Evolutionary conservation across 2,113 vertebrate species (phyloP), one percentile per base, ranked within the genome.

Genomic region (Hippocampus guttulatus): DNA sequence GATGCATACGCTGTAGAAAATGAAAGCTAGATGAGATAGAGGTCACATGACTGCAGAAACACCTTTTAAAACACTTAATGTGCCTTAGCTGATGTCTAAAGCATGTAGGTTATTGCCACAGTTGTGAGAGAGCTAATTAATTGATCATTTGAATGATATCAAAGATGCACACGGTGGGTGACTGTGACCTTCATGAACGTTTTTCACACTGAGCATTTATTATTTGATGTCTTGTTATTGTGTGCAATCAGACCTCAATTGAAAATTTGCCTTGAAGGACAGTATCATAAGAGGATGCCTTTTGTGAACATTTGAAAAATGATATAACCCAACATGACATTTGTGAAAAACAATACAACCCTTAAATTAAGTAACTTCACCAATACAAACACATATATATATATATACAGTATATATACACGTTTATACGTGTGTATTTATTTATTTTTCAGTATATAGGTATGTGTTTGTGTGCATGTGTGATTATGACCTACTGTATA

Each of bases 131-230:
- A 91, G 85, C 92, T 94, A 93, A 95, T 95, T 95, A 90, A 94
- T 87, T 83, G 89, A 90, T 94, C 90, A 95, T 94, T 94, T 93
- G 92, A 93, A 94, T 94, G 92, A 94, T 94, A 92, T 88, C 88
- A 85, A 88, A 92, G 92, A 90, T 84, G 75, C 43, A 14, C 84
- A 80, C 90, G 93, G 92, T 93, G 81, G 84, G 91, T 90, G 89
- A 91, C 88, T 91, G 88, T 93, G 93, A 94, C 94, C 94, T 95
- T 94, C 91, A 88, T 90, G 70, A 89, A 85, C 70, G 80, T 87
- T 85, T 78, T 79, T 87, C 87, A 84, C 67, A 64, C 82, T 70
- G 76, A 73, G 47, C 11, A 69, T 47, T 64, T 66, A 62, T 70
- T 41, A 62, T 68, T 69, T 74, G 81, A 74, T 57, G 75, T 70